Conservation (phyloP, 1,140 invertebrate species). For the Drosophila willistoni region DNA sequence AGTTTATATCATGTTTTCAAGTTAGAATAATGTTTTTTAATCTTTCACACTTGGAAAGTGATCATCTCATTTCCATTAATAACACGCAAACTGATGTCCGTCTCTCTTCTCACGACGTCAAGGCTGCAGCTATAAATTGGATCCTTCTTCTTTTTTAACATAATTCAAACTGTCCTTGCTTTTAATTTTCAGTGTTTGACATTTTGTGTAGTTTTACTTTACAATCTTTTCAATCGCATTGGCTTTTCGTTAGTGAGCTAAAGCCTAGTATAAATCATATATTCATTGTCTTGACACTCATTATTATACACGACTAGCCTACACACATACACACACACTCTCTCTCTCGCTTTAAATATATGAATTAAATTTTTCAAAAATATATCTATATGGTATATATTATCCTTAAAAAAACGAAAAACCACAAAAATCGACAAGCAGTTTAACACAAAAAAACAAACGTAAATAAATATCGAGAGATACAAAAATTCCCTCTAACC, state of each 20-base stretch:
- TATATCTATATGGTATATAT: background rate
- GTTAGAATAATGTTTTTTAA: no score
- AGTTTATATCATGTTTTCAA: no score
- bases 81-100: no score
- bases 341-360: slow-evolving; percentile 8
- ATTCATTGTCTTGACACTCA: background rate
- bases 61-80: no score
- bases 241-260: background rate
- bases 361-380: slow-evolving; percentile 2
- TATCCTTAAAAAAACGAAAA: background rate
- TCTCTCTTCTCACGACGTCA: no score
- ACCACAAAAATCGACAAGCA: background rate
- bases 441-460: background rate
- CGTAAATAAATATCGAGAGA: no score
- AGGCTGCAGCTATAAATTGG: no score
- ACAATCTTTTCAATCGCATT: background rate
- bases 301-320: background rate
- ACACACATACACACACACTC: slow-evolving; percentile 12
- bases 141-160: no score
- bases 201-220: no score
- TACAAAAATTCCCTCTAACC: background rate
- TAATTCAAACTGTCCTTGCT: no score
- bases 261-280: background rate
- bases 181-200: no score
- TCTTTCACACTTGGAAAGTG: no score